Evolutionary conservation across 1,140 invertebrate species (phyloP).

Genomic region (Leguminivora glycinivorella): DNA sequence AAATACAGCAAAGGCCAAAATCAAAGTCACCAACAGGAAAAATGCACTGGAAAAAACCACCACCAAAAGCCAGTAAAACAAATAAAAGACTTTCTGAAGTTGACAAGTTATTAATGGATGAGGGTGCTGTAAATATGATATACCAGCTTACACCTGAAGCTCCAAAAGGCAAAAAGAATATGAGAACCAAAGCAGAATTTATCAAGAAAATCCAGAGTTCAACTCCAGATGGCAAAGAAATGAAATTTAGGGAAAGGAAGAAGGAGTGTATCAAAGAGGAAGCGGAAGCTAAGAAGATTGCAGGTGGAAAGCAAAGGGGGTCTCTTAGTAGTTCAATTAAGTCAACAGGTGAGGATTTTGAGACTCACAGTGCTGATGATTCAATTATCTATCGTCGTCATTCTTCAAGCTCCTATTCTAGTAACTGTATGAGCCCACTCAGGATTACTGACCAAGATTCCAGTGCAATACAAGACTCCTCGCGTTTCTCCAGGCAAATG

Average conservation of each 20-base stretch:
- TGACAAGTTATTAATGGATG: conserved; percentile 88
- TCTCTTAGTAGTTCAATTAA: conserved; percentile 69
- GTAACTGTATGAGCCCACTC: conserved; percentile 79
- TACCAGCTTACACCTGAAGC: conserved; percentile 83
- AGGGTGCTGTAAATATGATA: conserved; percentile 91
- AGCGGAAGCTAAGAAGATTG: conserved; percentile 72
- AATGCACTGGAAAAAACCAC: conserved; percentile 71
- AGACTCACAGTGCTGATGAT: conserved; percentile 83
- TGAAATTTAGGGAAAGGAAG: conserved; percentile 76
- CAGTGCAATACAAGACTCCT: conserved; percentile 34
- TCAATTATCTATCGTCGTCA: conserved; percentile 89
- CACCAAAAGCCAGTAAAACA: conserved; percentile 66
- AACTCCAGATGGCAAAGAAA: conserved; percentile 74
- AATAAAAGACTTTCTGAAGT: conserved; percentile 85
- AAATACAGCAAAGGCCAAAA: conserved; percentile 50
- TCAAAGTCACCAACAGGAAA: conserved; percentile 64
- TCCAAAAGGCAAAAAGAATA: conserved; percentile 73
- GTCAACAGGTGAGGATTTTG: conserved; percentile 80
- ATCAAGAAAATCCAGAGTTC: conserved; percentile 81
- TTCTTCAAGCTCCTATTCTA: conserved; percentile 90
- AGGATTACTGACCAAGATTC: conserved; percentile 68
- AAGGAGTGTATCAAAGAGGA: conserved; percentile 63
- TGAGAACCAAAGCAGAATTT: conserved; percentile 75
- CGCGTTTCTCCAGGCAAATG: conserved; percentile 31
- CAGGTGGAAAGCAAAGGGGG: conserved; percentile 60